Evolutionary conservation across 1,140 invertebrate genomes (phyloP).

Genomic region (Dermatophagoides farinae): DNA sequence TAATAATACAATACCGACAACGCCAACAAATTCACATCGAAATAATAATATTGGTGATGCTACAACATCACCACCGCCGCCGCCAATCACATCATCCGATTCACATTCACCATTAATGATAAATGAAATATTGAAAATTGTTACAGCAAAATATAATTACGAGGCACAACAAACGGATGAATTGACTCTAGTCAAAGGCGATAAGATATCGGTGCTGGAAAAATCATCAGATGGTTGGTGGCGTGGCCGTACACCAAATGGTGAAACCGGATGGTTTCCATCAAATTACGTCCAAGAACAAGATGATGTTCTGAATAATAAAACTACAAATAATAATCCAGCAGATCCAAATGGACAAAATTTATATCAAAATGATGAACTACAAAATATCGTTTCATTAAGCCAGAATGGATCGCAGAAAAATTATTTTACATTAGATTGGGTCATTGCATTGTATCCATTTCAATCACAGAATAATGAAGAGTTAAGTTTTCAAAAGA

Average conservation of each 20-base stretch:
- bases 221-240: slow-evolving; percentile 99
- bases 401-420: not conserved
- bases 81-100: too few species aligned
- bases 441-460: slow-evolving; percentile 78
- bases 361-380: slow-evolving; percentile 4
- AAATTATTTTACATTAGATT: slow-evolving; percentile 40
- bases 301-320: too few species aligned
- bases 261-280: slow-evolving; percentile 77
- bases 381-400: not conserved
- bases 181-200: slow-evolving; percentile 65
- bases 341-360: slow-evolving; percentile 8
- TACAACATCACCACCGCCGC: not conserved
- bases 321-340: slow-evolving; percentile 41
- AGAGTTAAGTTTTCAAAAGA: slow-evolving; percentile 89
- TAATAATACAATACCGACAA: slow-evolving; percentile 28
- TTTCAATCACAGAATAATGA: slow-evolving; percentile 88
- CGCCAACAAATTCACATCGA: slow-evolving; percentile 35
- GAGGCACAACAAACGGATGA: slow-evolving; percentile 92
- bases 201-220: slow-evolving; percentile 78
- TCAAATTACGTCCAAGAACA: slow-evolving; percentile 94
- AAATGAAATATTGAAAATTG: slow-evolving; percentile 24
- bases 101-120: not conserved
- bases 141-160: slow-evolving; percentile 92
- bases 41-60: too few species aligned
- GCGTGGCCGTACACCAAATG: slow-evolving; percentile 64